Base-by-base conservation (phyloP, 2,113 vertebrate species). In the Hemiprocne comata region DNA sequence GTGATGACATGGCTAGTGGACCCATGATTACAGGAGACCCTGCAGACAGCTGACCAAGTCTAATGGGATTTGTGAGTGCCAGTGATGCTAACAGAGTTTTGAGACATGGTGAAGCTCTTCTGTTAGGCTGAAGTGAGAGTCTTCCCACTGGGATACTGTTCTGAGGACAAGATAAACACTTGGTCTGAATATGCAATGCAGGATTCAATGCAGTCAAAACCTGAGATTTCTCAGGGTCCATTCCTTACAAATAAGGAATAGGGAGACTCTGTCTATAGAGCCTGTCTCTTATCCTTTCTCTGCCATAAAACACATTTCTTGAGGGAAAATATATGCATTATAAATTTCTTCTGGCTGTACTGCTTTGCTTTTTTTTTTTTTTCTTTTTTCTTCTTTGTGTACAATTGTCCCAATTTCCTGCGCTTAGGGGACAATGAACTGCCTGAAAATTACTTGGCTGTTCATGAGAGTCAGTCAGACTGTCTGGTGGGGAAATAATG, bases 401-500 rank as follows among this genome's bases (percentile, higher is more conserved):
- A 57, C 29, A 61, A 44, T 90, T 69, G 48, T 81, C 85, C 81
- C 7, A 5, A 36, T 87, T 93, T 72, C 66, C 72, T 90, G 60
- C 17, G 72, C 80, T 89, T 83, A 29, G 69, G 73, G 76, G 75
- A 90, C 46, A 77, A 44, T 50, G 48, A 74, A 74, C 38, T 86
- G 48, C 79, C 61, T 71, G 75, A 90, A 90, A 84, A 90, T 86
- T 84, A 53, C 65, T 88, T 93, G 81, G 25, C 65, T 90, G 31
- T 72, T 78, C 60, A 65, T 31, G 44, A 92, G 48, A 96, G 34
- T 62, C 36, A 85, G 65, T 55, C 81, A 85, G 60, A 62, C 42
- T 71, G 64, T 90, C 64, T 90, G 57, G 33, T 80, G 72, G 62
- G 61, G 54, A 90, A 88, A 74, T 25, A 7, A 71, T 2, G 2